Evolutionary conservation across 2,797 vertebrate species (phyloP), one percentile per base, ranked within the genome.

Genomic region (Decapterus maruadsi): DNA sequence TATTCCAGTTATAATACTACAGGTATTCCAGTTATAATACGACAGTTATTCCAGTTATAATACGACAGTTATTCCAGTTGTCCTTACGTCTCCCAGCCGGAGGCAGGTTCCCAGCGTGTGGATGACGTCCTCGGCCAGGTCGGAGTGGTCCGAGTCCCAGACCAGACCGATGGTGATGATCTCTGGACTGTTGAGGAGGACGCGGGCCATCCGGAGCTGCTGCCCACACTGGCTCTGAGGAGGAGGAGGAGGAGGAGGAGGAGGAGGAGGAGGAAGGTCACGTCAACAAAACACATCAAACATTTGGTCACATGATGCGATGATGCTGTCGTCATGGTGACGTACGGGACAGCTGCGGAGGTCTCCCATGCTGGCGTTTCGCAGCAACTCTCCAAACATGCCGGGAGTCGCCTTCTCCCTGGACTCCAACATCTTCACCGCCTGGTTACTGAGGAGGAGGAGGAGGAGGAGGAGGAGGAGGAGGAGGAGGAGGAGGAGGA

Each of bases 81-180:
- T 14, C 2, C 88, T 88, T 83, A 93, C 91, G 89, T 99, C 97
- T 76, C 98, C 97, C 6, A 99, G 93, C 38, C 96, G 96, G 69
- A 99, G 96, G 88, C 97, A 97, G 66, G 98, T 99, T 6, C 98
- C 98, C 84, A 99, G 93, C 31, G 97, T 97, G 91, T 99, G 98
- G 69, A 99, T 98, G 67, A 99, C 98, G 75, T 99, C 98, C 72
- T 99, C 97, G 1, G 97, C 97, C 78, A 99, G 93, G 88, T 99
- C 97, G 0, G 98, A 99, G 84, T 97, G 97, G 57, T 99, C 98
- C 0, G 97, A 99, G 91, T 99, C 98, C 98, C 98, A 99, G 0
- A 99, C 98, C 89, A 99, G 92, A 7, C 98, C 98, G 36, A 99
- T 98, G 54, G 98, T 99, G 86, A 99, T 96, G 90, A 99, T 98